These are phyloP conservation scores for Ectemnius cavifrons DNA, from an alignment of 2,888 invertebrate species.

Conservation along the genomic window DNA sequence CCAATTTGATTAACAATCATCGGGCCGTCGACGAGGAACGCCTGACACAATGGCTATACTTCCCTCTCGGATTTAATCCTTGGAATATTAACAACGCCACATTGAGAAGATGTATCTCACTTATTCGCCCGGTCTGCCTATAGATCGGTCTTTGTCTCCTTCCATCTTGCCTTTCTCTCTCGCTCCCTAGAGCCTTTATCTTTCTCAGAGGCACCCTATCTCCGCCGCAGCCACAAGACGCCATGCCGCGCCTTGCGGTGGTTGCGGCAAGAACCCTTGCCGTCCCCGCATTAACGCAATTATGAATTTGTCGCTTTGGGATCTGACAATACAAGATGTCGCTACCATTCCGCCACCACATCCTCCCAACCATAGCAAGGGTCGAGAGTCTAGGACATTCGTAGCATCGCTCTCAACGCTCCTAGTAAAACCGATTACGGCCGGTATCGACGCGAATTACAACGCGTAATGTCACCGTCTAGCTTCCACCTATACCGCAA, in stretches of 20 bases:
- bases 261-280: constrained; percentile 68
- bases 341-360: constrained; percentile 62
- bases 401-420: constrained; percentile 30
- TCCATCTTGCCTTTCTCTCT: constrained; percentile 19
- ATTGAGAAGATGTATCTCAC: too few species aligned
- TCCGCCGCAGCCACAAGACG: constrained; percentile 67
- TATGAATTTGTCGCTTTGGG: constrained; percentile 77
- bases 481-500: too few species aligned
- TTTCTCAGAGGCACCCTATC: constrained; percentile 36
- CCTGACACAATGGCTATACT: constrained; percentile 66
- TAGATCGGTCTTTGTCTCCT: constrained; percentile 6
- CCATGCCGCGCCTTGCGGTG: constrained; percentile 72
- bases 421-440: constrained; percentile 53
- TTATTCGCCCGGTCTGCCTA: too few species aligned
- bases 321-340: constrained; percentile 78
- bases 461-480: neutral
- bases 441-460: constrained; percentile 47
- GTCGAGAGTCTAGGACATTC: constrained; percentile 44
- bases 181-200: constrained; percentile 29
- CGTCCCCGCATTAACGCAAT: constrained; percentile 76
- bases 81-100: constrained; percentile 74
- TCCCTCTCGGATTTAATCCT: constrained; percentile 69
- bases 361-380: constrained; percentile 47
- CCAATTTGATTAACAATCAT: constrained; percentile 73
- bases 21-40: constrained; percentile 55